These are phyloP conservation scores for Chaunax sp. DNA, from an alignment of 2,797 vertebrate genomes.

Conservation along the genomic window DNA sequence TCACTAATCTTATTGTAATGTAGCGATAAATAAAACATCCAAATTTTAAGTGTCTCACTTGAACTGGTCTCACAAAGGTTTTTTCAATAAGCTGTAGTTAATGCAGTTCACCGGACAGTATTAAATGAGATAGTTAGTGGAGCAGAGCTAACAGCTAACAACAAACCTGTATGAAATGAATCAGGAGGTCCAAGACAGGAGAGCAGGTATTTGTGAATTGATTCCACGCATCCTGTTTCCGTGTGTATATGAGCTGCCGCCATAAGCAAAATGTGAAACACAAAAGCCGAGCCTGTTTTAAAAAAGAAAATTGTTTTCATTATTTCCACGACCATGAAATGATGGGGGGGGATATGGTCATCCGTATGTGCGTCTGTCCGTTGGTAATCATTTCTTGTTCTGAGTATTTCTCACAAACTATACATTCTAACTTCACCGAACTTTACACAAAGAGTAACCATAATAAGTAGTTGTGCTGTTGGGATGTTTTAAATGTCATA, in stretches of 20 bases:
- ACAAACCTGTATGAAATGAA: constrained; percentile 3
- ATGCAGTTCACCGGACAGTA: not conserved
- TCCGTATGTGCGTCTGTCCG: no score
- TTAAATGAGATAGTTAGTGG: not conserved
- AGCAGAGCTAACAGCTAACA: not conserved
- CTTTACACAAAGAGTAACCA: no score
- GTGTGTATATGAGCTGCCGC: no score
- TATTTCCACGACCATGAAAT: no score
- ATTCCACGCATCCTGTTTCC: no score
- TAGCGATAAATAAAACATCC: constrained; percentile 11
- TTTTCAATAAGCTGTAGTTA: not conserved
- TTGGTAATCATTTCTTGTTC: no score
- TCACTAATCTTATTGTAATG: constrained; percentile 39
- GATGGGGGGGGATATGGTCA: no score
- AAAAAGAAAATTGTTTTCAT: no score
- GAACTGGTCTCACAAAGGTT: not conserved
- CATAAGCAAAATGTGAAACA: not conserved
- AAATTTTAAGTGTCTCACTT: constrained; percentile 12
- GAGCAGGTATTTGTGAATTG: not conserved
- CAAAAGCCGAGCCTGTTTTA: not conserved
- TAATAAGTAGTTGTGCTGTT: no score
- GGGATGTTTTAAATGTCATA: no score
- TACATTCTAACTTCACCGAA: no score
- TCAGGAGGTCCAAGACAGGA: constrained; percentile 13
- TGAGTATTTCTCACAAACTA: no score